Conservation (phyloP, 2,797 vertebrate genomes). For the Oreochromis mossambicus region DNA sequence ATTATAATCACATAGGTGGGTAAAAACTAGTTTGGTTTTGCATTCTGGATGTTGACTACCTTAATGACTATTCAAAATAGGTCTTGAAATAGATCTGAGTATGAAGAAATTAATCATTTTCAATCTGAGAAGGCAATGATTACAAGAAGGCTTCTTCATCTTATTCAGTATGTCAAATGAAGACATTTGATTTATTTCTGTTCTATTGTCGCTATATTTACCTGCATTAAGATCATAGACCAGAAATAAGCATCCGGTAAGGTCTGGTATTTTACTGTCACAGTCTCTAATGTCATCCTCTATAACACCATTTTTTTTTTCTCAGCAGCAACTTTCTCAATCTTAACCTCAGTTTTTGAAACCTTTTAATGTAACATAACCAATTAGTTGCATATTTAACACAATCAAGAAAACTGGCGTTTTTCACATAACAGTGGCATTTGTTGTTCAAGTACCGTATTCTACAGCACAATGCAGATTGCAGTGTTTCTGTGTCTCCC, state of each 20-base stretch:
- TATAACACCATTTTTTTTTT: background rate
- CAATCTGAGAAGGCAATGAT: background rate
- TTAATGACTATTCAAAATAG: background rate
- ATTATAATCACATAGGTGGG: slow-evolving; percentile 48
- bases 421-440: background rate
- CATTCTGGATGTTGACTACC: background rate
- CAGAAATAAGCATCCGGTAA: background rate
- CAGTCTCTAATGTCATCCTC: background rate
- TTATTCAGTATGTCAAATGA: background rate
- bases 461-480: slow-evolving; percentile 32
- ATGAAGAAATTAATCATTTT: background rate
- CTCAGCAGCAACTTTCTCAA: background rate
- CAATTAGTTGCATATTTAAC: background rate
- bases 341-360: background rate
- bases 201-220: background rate
- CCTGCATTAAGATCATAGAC: background rate
- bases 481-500: slow-evolving; percentile 70
- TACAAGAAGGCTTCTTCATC: background rate
- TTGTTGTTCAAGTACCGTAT: background rate
- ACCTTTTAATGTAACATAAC: background rate
- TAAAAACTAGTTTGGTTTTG: slow-evolving; percentile 1
- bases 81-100: background rate
- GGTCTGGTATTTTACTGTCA: background rate
- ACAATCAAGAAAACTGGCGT: background rate
- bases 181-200: background rate